These are phyloP conservation scores for Lagopus leucura DNA, from an alignment of 2,113 vertebrate species.

Conservation along the genomic window DNA sequence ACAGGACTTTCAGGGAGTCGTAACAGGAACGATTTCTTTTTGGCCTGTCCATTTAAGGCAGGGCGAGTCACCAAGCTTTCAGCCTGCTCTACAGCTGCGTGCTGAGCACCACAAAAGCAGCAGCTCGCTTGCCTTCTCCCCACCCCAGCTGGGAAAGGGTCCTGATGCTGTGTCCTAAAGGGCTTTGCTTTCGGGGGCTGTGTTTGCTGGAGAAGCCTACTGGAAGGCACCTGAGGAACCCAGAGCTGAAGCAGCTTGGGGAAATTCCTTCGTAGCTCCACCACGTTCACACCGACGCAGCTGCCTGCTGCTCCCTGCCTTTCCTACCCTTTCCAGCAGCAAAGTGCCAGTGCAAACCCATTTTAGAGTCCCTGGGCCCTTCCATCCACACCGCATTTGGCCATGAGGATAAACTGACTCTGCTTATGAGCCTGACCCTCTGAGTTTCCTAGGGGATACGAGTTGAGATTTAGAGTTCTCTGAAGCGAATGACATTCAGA, in stretches of 20 bases:
- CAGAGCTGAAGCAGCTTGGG: accelerated
- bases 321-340: background rate
- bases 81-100: too few relatives aligned
- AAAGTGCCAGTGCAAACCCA: background rate
- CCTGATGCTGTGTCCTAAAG: too few relatives aligned
- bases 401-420: background rate
- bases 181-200: background rate
- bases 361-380: background rate
- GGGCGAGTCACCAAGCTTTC: background rate
- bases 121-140: background rate
- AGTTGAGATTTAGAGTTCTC: background rate
- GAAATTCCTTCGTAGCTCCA: background rate
- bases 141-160: background rate
- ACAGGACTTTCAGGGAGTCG: accelerated
- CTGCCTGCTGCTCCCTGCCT: background rate
- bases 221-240: background rate
- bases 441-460: background rate
- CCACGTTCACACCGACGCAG: background rate
- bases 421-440: background rate
- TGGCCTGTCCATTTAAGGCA: background rate
- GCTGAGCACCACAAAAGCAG: background rate
- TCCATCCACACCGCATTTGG: background rate
- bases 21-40: accelerated
- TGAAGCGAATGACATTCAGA: background rate
- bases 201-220: accelerated